Evolutionary conservation across 2,888 invertebrate species (phyloP).

Genomic region (Sinhomidia bicolor): DNA sequence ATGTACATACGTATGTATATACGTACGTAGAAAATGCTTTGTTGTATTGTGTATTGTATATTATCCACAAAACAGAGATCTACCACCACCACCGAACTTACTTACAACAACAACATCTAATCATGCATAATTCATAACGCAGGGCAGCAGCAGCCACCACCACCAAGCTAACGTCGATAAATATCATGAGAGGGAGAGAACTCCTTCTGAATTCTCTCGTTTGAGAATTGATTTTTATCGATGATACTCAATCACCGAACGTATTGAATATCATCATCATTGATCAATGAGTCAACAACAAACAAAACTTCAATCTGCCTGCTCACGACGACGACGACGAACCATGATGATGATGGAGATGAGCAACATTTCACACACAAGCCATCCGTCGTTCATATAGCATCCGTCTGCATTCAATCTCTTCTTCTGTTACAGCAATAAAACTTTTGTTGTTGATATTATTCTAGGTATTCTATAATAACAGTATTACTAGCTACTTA

Average conservation of each 20-base stretch:
- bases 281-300: constrained; percentile 53
- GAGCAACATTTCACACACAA: not conserved
- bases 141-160: constrained; percentile 20
- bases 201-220: constrained; percentile 29
- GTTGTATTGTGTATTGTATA: not conserved
- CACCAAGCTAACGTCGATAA: constrained; percentile 26
- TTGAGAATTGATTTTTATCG: constrained; percentile 63
- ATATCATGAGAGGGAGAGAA: constrained; percentile 12
- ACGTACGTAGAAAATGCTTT: too few relatives aligned
- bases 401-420: not conserved
- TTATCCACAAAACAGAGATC: not conserved
- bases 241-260: constrained; percentile 41
- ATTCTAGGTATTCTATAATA: not conserved
- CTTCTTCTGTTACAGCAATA: too few relatives aligned
- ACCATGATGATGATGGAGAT: not conserved
- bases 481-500: constrained; percentile 9
- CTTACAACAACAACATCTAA: constrained; percentile 49
- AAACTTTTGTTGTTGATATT: not conserved
- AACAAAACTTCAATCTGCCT: constrained; percentile 34
- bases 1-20: not conserved
- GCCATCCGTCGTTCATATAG: not conserved
- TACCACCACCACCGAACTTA: constrained; percentile 7
- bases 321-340: too few relatives aligned
- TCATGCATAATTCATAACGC: constrained; percentile 70
- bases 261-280: constrained; percentile 60